A percentile compares a stretch with the other conserved stretches of the same genome.
These are phyloP conservation scores for Caenorhabditis panamensis DNA, from an alignment of 2,888 invertebrate species.

Conservation along the genomic window DNA sequence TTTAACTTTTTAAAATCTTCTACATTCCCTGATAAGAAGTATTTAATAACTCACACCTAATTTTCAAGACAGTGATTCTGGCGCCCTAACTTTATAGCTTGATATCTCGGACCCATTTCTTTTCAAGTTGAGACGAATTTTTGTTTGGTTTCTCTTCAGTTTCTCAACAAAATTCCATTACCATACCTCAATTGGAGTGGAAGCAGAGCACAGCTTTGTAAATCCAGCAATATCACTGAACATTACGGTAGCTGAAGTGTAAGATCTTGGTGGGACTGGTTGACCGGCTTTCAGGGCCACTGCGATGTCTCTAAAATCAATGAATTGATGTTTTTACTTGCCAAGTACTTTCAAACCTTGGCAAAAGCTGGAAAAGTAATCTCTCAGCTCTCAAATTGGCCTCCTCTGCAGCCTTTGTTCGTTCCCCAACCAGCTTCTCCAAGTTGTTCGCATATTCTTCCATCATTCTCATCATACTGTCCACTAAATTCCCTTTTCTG, in stretches of 20 bases:
- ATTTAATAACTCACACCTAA: too few relatives aligned
- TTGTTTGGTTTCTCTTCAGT: too few relatives aligned
- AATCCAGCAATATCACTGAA: slow-evolving; percentile 72
- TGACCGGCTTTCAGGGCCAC: slow-evolving; percentile 77
- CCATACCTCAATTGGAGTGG: slow-evolving; percentile 62
- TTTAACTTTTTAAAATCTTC: too few relatives aligned
- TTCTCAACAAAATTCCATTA: not conserved
- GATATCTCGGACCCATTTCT: too few relatives aligned
- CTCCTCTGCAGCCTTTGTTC: slow-evolving; percentile 68
- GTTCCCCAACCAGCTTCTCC: slow-evolving; percentile 68
- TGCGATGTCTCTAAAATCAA: slow-evolving; percentile 71
- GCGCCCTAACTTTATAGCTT: too few relatives aligned
- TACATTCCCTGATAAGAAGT: too few relatives aligned
- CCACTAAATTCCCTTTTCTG: slow-evolving; percentile 70
- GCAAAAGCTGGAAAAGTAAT: slow-evolving; percentile 67
- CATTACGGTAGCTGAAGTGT: slow-evolving; percentile 77
- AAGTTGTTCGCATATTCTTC: slow-evolving; percentile 72
- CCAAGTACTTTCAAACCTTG: too few relatives aligned
- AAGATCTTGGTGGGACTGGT: slow-evolving; percentile 75
- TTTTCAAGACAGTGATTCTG: too few relatives aligned
- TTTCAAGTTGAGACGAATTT: too few relatives aligned
- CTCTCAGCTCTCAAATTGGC: slow-evolving; percentile 68
- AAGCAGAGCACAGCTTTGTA: slow-evolving; percentile 66
- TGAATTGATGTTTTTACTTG: too few relatives aligned
- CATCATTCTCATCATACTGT: slow-evolving; percentile 74